Conservation (phyloP, 2,113 vertebrate genomes). For the Stomatorhinus ivindoensis region DNA sequence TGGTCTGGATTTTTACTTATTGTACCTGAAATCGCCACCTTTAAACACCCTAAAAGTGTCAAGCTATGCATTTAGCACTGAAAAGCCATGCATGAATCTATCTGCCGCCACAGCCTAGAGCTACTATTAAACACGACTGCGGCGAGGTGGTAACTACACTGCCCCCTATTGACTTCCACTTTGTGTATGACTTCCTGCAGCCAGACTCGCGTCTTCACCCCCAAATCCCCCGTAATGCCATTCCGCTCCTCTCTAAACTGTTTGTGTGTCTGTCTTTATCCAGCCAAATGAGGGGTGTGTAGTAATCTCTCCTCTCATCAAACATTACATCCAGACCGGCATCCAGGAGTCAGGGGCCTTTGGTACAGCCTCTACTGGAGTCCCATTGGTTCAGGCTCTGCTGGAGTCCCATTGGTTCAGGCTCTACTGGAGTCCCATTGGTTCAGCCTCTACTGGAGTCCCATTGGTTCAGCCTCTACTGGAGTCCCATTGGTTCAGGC, state of each 20-base stretch:
- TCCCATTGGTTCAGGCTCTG: not conserved
- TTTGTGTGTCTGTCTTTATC: not conserved
- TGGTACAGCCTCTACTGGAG: not conserved
- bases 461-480: no score
- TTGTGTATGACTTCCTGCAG: not conserved
- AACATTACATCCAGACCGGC: not conserved
- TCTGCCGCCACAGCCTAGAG: not conserved
- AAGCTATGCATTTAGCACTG: not conserved
- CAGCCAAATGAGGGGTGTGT: not conserved
- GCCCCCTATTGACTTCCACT: not conserved
- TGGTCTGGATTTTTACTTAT: no score
- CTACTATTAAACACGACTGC: not conserved
- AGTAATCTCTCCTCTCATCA: not conserved
- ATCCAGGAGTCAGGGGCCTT: not conserved
- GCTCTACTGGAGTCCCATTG: no score
- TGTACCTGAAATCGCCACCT: no score
- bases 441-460: no score
- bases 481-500: no score
- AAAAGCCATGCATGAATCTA: not conserved
- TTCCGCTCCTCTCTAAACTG: not conserved
- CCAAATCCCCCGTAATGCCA: conserved; percentile 3
- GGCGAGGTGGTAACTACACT: not conserved
- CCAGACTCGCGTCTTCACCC: not conserved
- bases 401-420: not conserved
- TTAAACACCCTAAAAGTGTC: not conserved